Percentiles rank a stretch among this genome's conserved stretches.
Conservation (phyloP, 2,113 vertebrate genomes). For the Muscicapa adusta region DNA sequence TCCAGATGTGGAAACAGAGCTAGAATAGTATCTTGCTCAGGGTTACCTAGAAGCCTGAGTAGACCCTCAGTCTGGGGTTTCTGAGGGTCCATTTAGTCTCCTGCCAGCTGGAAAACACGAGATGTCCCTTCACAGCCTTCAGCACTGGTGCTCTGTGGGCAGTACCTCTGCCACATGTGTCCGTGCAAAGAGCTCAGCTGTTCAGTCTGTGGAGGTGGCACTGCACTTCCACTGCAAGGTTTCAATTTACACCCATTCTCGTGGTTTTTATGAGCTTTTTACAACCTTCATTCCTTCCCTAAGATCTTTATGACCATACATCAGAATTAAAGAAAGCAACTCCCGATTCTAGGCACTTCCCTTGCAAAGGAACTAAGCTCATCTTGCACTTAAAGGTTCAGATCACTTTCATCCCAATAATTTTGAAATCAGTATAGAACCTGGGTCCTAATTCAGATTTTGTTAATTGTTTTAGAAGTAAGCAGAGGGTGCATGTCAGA, state of each 20-base stretch:
- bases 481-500: neutral
- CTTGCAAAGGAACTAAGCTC: neutral
- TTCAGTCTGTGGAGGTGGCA: neutral
- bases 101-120: neutral
- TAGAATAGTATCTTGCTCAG: neutral
- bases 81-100: neutral
- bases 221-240: neutral
- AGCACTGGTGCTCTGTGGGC: rapidly evolving
- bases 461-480: neutral
- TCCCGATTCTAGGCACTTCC: neutral
- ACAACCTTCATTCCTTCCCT: neutral
- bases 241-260: neutral
- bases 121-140: neutral
- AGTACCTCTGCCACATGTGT: rapidly evolving
- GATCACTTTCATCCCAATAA: neutral
- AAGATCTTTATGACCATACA: neutral
- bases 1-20: neutral
- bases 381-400: neutral
- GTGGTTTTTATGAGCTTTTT: neutral
- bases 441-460: neutral
- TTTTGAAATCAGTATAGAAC: neutral
- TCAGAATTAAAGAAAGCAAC: neutral
- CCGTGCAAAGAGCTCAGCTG: neutral
- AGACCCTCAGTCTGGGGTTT: neutral
- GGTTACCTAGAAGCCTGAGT: neutral